Evolutionary conservation across 2,888 invertebrate species (phyloP), one percentile per base, ranked within the genome.

Genomic region (Andrena marginata): DNA sequence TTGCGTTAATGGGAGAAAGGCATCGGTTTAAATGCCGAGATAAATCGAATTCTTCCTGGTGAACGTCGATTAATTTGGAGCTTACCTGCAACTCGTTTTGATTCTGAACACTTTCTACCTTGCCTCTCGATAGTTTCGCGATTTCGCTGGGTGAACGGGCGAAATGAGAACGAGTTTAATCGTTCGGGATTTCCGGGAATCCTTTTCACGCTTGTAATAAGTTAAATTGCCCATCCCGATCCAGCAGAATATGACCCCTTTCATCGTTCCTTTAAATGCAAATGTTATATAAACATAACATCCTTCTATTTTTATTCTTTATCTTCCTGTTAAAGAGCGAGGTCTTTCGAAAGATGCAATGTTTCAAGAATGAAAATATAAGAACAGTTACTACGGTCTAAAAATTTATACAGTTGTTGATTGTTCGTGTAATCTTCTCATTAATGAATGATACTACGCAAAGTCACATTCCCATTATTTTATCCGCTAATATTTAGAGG

Each of bases 31-130:
- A 42, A 71, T 68, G 54, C 13, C n/a, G 26, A 42, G 80, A 84
- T 70, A 59, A 64, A 62, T 56, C 48, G 7, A 69, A 85, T 84
- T 80, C 80, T 87, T 87, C 77, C 85, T 72, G 69, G 60, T 62
- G 74, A 84, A 73, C 13, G 73, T 69, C 60, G 49, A 70, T 87
- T 80, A 73, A 85, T 76, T 62, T 62, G 33, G 48, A 35, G 33
- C n/a, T 10, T 23, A 59, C 6, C 35, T n/a, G 13, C 16, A 70
- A 49, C 31, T 71, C 54, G 10, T 31, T 48, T 56, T n/a, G 33
- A 68, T 3, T 54, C 31, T 23, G 49, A 20, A 35, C 31, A 71
- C 23, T 60, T 73, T 75, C 29, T 62, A 56, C 26, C 23, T 29
- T 23, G 60, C 2, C 62, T 13, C 7, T n/a, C n/a, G 51, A 35